Percentiles rank a stretch among this genome's conserved stretches.
These are phyloP conservation scores for Tachysurus fulvidraco DNA, from an alignment of 2,113 vertebrate genomes.

Conservation along the genomic window DNA sequence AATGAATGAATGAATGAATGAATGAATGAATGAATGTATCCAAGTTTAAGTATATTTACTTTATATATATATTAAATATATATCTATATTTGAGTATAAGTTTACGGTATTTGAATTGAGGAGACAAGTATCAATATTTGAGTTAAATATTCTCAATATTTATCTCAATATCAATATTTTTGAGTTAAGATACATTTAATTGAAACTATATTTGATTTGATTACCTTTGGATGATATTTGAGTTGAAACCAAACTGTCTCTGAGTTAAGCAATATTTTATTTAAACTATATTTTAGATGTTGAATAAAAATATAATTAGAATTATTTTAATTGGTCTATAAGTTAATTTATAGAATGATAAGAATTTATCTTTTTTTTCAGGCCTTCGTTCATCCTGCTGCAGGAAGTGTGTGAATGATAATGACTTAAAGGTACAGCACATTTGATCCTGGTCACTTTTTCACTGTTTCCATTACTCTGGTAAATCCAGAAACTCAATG, in stretches of 20 bases:
- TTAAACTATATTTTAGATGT: neutral
- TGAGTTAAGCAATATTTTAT: neutral
- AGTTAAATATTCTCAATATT: no score
- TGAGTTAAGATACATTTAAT: neutral
- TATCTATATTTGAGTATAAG: no score
- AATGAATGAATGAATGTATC: no score
- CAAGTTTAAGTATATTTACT: no score
- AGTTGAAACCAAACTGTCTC: neutral
- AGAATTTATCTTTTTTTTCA: neutral
- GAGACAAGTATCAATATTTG: no score
- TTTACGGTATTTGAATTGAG: no score
- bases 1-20: no score
- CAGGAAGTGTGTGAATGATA: constrained; percentile 1
- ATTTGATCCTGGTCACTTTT: neutral
- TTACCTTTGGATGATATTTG: no score
- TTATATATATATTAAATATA: no score
- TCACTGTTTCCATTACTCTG: neutral
- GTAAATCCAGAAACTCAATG: neutral
- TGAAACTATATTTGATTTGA: neutral
- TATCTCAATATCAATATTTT: no score
- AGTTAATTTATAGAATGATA: neutral
- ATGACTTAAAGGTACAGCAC: neutral
- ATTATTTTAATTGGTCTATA: neutral
- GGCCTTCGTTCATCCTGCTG: neutral
- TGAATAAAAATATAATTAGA: neutral